A percentile compares a stretch with the other conserved stretches of the same genome.
phyloP scores from a whole-genome alignment of 2,113 vertebrate genomes.

The Leucoraja erinaceus region DNA sequence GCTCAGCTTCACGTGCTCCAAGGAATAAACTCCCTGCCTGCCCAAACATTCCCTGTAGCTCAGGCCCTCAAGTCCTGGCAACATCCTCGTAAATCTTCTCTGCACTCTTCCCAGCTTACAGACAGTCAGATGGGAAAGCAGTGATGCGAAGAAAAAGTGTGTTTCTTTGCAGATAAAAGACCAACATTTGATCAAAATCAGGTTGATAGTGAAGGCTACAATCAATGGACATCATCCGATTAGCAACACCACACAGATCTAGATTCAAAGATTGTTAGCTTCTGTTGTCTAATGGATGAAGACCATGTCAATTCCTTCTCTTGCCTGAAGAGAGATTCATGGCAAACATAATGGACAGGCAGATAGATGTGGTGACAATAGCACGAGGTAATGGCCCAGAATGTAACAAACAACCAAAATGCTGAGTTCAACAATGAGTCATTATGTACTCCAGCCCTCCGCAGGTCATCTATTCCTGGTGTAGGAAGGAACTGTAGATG shows the following conservation, averaged over 20 bases:
- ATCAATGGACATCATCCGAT: background rate
- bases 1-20: no score
- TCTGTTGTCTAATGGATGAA: background rate
- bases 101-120: no score
- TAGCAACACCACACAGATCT: background rate
- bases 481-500: no score
- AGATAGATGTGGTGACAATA: background rate
- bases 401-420: no score
- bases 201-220: background rate
- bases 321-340: background rate
- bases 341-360: background rate
- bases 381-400: background rate
- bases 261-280: background rate
- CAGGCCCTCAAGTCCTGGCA: no score
- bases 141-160: background rate
- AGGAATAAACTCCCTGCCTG: no score
- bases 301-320: background rate
- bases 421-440: no score
- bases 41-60: no score
- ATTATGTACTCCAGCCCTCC: no score
- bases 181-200: background rate
- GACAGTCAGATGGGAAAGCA: background rate
- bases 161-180: background rate
- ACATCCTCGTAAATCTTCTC: no score
- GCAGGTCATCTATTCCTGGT: no score